These are phyloP conservation scores for Steinernema hermaphroditum DNA, from an alignment of 2,888 invertebrate species.

Conservation along the genomic window DNA sequence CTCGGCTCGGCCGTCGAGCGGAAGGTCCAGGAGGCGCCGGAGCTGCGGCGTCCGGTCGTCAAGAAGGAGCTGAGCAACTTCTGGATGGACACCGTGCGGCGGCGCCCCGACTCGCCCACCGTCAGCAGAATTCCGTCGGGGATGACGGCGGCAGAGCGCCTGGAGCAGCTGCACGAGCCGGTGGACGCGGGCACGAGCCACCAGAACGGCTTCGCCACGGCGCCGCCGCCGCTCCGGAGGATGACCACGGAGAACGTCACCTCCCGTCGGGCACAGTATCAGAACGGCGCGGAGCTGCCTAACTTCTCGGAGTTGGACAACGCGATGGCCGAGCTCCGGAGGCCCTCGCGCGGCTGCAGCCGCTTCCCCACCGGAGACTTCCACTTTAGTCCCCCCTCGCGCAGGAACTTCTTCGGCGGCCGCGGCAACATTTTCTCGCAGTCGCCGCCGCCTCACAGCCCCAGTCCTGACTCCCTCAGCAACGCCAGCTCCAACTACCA, in stretches of 20 bases:
- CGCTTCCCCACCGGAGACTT: conserved; percentile 60
- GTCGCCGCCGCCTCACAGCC: conserved; percentile 37
- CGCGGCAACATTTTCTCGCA: background rate
- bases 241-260: conserved; percentile 47
- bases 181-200: conserved; percentile 40
- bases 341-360: conserved; percentile 49
- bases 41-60: conserved; percentile 16
- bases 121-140: conserved; percentile 51
- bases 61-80: conserved; percentile 48
- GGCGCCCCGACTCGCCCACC: conserved; percentile 48
- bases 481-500: conserved; percentile 32
- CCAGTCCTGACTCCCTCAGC: conserved; percentile 41
- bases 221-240: too few relatives aligned
- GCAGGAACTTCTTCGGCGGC: conserved; percentile 35
- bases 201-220: conserved; percentile 27
- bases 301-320: conserved; percentile 58
- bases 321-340: conserved; percentile 50
- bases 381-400: conserved; percentile 48
- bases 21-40: conserved; percentile 35
- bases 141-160: conserved; percentile 61
- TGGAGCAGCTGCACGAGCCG: conserved; percentile 61
- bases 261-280: conserved; percentile 49
- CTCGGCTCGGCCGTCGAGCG: conserved; percentile 35
- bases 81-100: conserved; percentile 52
- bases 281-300: conserved; percentile 37